Conservation (phyloP, 2,797 vertebrate species). For the Phoeniculus purpureus region DNA sequence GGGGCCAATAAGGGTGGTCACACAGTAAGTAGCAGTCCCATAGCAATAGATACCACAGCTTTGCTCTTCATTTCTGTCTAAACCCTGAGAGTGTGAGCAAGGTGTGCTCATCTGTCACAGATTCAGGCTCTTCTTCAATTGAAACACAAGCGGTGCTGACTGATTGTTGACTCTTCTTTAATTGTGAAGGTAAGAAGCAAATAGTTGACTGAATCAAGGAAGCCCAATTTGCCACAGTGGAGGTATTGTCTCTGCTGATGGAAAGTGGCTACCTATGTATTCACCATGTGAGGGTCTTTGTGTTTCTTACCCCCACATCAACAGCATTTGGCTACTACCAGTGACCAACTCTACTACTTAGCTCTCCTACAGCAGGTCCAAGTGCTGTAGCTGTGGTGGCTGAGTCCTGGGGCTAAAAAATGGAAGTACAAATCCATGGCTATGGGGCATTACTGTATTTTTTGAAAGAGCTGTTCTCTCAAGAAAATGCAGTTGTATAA, state of each 20-base stretch:
- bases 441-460: too few relatives aligned
- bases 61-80: not conserved
- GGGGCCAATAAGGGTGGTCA: not conserved
- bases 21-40: rapidly evolving
- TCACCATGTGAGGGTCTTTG: rapidly evolving
- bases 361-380: rapidly evolving
- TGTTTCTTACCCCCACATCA: rapidly evolving
- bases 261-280: not conserved
- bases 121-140: not conserved
- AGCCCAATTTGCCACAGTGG: not conserved
- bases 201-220: not conserved
- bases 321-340: rapidly evolving
- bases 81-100: rapidly evolving
- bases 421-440: rapidly evolving
- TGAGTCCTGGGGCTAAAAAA: not conserved
- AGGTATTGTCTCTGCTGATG: not conserved
- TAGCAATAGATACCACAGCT: rapidly evolving
- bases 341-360: rapidly evolving
- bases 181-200: not conserved
- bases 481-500: not conserved
- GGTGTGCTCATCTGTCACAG: not conserved
- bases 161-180: not conserved
- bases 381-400: not conserved
- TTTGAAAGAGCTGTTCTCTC: not conserved
- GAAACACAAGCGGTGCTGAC: not conserved